phyloP scores from a whole-genome alignment of 37 sponge, comb jelly and placozoan genomes.

The Mnemiopsis leidyi region DNA sequence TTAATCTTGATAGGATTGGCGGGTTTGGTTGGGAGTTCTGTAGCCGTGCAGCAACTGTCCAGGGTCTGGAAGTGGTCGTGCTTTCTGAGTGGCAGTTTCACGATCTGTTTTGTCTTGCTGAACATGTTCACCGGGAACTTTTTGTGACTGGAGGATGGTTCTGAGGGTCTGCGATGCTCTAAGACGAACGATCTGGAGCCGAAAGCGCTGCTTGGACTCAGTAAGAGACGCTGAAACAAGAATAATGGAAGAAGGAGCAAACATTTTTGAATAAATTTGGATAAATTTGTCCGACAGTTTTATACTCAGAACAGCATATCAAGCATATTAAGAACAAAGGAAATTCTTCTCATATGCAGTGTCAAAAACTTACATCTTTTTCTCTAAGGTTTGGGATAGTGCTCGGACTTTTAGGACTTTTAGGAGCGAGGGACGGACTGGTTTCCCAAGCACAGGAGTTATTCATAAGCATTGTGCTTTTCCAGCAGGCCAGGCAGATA shows the following conservation, averaged over 20 bases:
- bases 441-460: constrained; percentile 57
- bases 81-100: not conserved
- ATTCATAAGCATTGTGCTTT: constrained; percentile 26
- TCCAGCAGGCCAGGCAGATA: constrained; percentile 54
- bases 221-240: not conserved
- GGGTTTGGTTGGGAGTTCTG: not conserved
- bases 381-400: no score
- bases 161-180: not conserved
- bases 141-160: not conserved
- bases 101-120: constrained; percentile 2
- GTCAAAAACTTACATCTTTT: no score
- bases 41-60: not conserved
- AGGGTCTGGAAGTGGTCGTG: not conserved
- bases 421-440: not conserved
- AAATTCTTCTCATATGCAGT: no score
- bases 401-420: no score
- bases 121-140: not conserved
- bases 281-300: no score
- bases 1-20: not conserved
- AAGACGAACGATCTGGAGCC: constrained; percentile 16
- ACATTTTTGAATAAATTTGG: no score
- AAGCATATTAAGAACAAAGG: no score
- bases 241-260: no score
- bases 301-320: no score
- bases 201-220: not conserved